Evolutionary conservation across 64 coral and sea anemone genomes (phyloP).

Genomic region (Pocillopora verrucosa): DNA sequence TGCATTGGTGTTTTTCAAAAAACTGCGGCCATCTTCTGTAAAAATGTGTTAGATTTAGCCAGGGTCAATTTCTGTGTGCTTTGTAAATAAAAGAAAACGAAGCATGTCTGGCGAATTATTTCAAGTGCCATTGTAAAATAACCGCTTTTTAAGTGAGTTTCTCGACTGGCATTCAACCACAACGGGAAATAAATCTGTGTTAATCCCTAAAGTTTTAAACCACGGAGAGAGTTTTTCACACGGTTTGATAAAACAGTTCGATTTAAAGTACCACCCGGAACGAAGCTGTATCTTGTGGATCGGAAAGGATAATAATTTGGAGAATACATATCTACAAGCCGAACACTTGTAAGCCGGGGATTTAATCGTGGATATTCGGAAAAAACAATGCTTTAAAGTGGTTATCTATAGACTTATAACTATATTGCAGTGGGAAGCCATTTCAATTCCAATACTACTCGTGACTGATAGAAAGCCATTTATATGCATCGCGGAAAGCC

Average conservation of each 20-base stretch:
- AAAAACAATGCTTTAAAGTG: conserved; percentile 1
- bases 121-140: conserved; percentile 43
- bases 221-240: not conserved
- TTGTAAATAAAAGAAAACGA: not conserved
- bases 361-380: not conserved
- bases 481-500: not conserved
- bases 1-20: not conserved
- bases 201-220: not conserved
- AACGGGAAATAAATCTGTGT: not conserved
- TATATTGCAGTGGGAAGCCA: not conserved
- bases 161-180: not conserved
- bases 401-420: not conserved
- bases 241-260: conserved; percentile 11
- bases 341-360: conserved; percentile 21
- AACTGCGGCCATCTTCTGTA: not conserved
- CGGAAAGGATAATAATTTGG: conserved; percentile 36
- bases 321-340: not conserved
- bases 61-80: not conserved
- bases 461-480: not conserved
- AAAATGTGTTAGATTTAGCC: conserved; percentile 3
- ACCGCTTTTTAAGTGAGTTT: conserved; percentile 20
- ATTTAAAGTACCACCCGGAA: not conserved
- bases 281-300: not conserved
- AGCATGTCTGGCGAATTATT: conserved; percentile 26
- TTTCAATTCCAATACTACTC: conserved; percentile 4